These are phyloP conservation scores for Eulithis testata DNA, from an alignment of 2,888 invertebrate genomes.

Conservation along the genomic window DNA sequence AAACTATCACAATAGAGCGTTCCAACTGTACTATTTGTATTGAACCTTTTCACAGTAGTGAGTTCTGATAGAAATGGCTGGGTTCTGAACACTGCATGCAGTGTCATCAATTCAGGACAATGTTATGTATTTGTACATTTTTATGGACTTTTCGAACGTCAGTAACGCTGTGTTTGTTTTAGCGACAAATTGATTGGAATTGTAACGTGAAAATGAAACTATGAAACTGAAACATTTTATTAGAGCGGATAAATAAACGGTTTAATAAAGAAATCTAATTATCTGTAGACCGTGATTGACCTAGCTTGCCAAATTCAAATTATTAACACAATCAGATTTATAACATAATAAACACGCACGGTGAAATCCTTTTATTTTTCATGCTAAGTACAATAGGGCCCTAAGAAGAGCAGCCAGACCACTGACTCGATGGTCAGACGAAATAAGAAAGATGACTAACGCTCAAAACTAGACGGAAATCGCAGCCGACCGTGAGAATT, in stretches of 20 bases:
- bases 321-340: neutral
- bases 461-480: too few species aligned
- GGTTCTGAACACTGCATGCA: conserved; percentile 28
- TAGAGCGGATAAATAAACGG: neutral
- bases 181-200: conserved; percentile 39
- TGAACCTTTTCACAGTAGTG: conserved; percentile 7
- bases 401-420: too few species aligned
- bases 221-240: conserved; percentile 6
- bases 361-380: too few species aligned
- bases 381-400: too few species aligned
- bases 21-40: neutral
- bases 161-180: conserved; percentile 38
- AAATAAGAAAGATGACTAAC: too few species aligned
- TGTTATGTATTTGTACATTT: conserved; percentile 35
- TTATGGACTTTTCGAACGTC: conserved; percentile 35
- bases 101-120: conserved; percentile 38
- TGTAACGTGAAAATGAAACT: conserved; percentile 32
- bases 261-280: neutral
- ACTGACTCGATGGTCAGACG: too few species aligned
- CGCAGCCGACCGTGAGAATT: too few species aligned
- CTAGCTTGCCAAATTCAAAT: too few species aligned
- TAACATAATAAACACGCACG: too few species aligned
- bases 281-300: neutral
- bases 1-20: conserved; percentile 13
- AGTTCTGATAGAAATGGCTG: conserved; percentile 25